Conservation (phyloP, 1,140 invertebrate genomes). For the Macrobrachium nipponense region DNA sequence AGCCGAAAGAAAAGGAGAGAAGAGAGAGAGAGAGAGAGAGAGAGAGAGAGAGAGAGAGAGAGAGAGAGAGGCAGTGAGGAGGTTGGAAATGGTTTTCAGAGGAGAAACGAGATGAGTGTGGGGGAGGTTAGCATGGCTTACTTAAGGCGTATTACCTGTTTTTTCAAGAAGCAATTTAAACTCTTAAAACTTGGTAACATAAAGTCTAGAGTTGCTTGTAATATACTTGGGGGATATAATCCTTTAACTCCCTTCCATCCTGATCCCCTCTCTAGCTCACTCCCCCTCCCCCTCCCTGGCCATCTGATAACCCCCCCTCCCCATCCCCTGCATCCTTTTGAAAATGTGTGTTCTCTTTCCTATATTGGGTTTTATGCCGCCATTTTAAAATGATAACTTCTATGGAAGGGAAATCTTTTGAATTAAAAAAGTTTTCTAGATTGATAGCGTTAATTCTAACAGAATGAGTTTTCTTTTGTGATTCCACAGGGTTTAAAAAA, state of each 20-base stretch:
- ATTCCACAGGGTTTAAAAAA: background rate
- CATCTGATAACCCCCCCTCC: background rate
- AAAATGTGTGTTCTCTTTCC: slow-evolving; percentile 9
- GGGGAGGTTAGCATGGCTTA: background rate
- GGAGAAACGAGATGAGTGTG: background rate
- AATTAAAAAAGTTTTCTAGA: slow-evolving; percentile 19
- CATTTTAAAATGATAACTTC: slow-evolving; percentile 19
- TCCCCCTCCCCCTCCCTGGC: too few relatives aligned
- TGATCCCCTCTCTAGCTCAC: too few relatives aligned
- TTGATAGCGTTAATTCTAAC: slow-evolving; percentile 8
- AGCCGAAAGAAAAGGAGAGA: background rate
- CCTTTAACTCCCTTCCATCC: too few relatives aligned
- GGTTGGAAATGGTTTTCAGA: background rate
- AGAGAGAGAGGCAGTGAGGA: background rate
- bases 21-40: background rate
- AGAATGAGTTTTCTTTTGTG: background rate
- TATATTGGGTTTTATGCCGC: slow-evolving; percentile 19
- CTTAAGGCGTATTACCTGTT: background rate
- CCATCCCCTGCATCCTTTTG: background rate
- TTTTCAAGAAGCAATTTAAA: too few relatives aligned
- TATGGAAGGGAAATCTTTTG: slow-evolving; percentile 4
- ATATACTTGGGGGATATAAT: too few relatives aligned
- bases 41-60: background rate
- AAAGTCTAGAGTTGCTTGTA: too few relatives aligned
- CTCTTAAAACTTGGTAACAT: too few relatives aligned